Evolutionary conservation across 2,113 vertebrate species (phyloP), one percentile per base, ranked within the genome.

Genomic region (Prunella fulvescens): DNA sequence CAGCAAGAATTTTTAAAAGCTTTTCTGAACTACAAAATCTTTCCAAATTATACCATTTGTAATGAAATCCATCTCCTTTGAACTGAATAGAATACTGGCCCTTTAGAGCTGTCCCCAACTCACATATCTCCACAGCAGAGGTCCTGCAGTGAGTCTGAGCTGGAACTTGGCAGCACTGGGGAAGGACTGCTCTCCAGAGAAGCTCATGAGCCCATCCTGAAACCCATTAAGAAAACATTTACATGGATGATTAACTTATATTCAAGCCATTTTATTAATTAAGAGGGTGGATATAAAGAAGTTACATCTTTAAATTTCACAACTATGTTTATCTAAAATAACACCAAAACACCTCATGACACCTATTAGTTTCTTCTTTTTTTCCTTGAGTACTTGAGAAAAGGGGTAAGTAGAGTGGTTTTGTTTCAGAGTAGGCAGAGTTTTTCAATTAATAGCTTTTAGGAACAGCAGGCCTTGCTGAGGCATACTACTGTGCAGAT

Each of bases 11-110:
- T 93, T 95, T 93, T 73, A 61, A 74, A 82, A 83, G 86, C 23
- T 92, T 72, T 88, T 82, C 56, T 87, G 64, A 81, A 83, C 62
- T 70, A 78, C n/a, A 90, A 90, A 90, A 79, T 65, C 70, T 84
- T 95, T 88, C 84, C 50, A 83, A 95, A 81, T 71, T 77, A 62
- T 31, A 57, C 31, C 12, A 19, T 66, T 73, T 94, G 64, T 76
- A 84, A 81, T 89, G 83, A 93, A 95, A 89, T 81, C 60, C 33
- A 25, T 72, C 17, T 88, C 42, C 85, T 93, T 73, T 90, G 87
- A 85, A 73, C 33, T 42, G 50, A 64, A 37, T 5, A 81, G 80
- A 83, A 62, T 54, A 28, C 1, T 2, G 50, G 54, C 28, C 60
- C 79, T 82, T 60, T 69, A 78, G 83, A 64, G 28, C 51, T 83